Conservation (phyloP, 2,888 invertebrate genomes). For the Lithophane semibrunnea region DNA sequence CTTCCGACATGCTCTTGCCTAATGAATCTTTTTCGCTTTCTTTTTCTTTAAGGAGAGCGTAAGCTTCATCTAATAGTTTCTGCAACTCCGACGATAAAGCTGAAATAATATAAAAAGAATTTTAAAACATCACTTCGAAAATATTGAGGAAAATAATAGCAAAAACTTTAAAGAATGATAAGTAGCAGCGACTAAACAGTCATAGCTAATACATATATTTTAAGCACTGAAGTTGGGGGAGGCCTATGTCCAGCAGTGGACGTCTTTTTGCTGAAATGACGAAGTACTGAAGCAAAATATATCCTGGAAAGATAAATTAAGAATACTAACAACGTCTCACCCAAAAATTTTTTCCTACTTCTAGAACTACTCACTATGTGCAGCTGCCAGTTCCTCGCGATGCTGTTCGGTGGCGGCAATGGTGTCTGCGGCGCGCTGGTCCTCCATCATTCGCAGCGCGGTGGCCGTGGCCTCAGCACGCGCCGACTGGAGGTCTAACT, state of each 20-base stretch:
- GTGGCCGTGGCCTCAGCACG: slow-evolving; percentile 84
- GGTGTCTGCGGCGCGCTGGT: slow-evolving; percentile 80
- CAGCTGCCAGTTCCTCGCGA: slow-evolving; percentile 85
- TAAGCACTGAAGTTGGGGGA: neutral
- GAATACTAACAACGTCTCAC: neutral
- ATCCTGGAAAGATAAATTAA: neutral
- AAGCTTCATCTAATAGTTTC: slow-evolving; percentile 88
- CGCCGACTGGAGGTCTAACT: slow-evolving; percentile 79
- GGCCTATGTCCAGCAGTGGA: too few relatives aligned
- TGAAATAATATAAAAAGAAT: slow-evolving; percentile 68
- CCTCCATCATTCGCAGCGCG: slow-evolving; percentile 79
- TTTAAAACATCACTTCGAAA: neutral
- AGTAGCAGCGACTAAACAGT: neutral
- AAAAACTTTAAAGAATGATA: neutral
- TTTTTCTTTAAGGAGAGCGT: slow-evolving; percentile 88
- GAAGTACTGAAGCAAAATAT: neutral
- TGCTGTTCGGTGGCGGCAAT: slow-evolving; percentile 81
- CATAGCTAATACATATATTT: neutral
- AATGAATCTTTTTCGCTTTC: slow-evolving; percentile 88
- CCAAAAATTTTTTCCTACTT: neutral
- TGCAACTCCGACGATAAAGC: slow-evolving; percentile 88
- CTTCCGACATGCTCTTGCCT: slow-evolving; percentile 88
- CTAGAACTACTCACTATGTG: slow-evolving; percentile 80
- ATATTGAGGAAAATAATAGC: slow-evolving; percentile 3
- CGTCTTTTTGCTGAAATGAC: too few relatives aligned